Evolutionary conservation across 2,888 invertebrate genomes (phyloP), one percentile per base, ranked within the genome.

Genomic region (Brachynemurus nebulosus): DNA sequence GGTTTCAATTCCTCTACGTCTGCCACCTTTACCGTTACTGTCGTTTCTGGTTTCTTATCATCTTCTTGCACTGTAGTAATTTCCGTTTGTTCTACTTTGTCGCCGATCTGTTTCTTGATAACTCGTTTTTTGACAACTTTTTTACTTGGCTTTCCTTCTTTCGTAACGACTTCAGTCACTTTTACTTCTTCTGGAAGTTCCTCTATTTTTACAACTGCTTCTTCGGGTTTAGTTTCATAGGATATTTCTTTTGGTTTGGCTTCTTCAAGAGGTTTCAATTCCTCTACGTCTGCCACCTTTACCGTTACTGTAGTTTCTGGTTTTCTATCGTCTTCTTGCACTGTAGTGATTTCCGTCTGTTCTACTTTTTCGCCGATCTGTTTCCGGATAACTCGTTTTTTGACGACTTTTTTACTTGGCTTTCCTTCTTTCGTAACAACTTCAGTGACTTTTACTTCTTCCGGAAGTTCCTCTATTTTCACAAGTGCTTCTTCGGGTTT

Each of bases 291-390:
- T 20, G 41, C 25, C 18, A 51, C 53, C 30, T 51, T 47, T 5
- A 64, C 59, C 42, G 58, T 60, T 1, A 55, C 56, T 3, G 59
- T 54, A 9, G 61, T 57, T 34, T 60, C 55, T 4, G 58, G 41
- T 45, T 48, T 47, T 30, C 37, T 37, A 19, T 45, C 45, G 16
- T 47, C 47, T 23, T 44, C 40, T 47, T 50, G 63, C 38, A 64
- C 53, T 1, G 64, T 65, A 51, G 62, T 42, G 16, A 42, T 35
- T 42, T 42, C 6, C 51, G 58, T 51, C 48, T 63, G 49, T 51
- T 56, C 50, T 11, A 59, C 37, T 17, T 53, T 53, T 5, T 51
- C 51, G 2, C 56, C 58, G n/a, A 54, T 50, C 45, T 57, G 54
- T 52, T 60, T 55, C 42, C 57, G 57, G 2, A 56, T 56, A 0